These are phyloP conservation scores for Caenorhabditis briggsae DNA, from an alignment of 1,140 invertebrate species.

Conservation along the genomic window DNA sequence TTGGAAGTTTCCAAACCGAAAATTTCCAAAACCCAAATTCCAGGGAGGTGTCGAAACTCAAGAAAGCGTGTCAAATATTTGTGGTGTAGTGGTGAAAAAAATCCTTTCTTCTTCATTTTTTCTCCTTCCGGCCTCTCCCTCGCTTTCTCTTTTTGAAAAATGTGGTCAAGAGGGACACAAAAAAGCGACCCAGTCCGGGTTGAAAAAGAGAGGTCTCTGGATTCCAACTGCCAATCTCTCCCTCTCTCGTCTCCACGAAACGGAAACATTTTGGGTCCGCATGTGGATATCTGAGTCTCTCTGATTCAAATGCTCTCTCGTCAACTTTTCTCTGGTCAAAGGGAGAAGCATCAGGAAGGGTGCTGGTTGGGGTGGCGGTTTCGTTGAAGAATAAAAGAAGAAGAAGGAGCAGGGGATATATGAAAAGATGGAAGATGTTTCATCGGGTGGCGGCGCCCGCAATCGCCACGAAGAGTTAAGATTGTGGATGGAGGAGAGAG, in stretches of 20 bases:
- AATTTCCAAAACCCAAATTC: background rate
- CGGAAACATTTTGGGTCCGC: conserved; percentile 55
- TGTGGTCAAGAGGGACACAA: conserved; percentile 52
- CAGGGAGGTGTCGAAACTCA: conserved; percentile 22
- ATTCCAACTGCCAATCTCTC: conserved; percentile 35
- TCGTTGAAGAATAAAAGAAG: conserved; percentile 12
- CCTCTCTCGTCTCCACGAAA: conserved; percentile 9
- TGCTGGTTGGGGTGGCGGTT: background rate
- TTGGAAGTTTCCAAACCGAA: background rate
- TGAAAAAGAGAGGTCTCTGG: conserved; percentile 38
- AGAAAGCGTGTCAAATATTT: conserved; percentile 28
- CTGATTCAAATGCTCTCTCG: background rate
- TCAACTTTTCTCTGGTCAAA: background rate
- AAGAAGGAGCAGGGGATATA: conserved; percentile 17
- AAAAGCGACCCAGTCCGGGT: conserved; percentile 32
- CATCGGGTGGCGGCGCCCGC: conserved; percentile 25
- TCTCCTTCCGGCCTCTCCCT: background rate
- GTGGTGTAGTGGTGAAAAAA: conserved; percentile 21
- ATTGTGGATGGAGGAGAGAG: conserved; percentile 5
- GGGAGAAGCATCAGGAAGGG: conserved; percentile 34
- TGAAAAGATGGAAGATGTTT: conserved; percentile 53
- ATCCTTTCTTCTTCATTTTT: conserved; percentile 22
- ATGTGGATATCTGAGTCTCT: conserved; percentile 23
- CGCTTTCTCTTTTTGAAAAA: background rate
- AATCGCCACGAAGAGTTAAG: conserved; percentile 34